A percentile compares a stretch with the other conserved stretches of the same genome.
Conservation (phyloP, 2,888 invertebrate genomes). For the Melanostoma scalare region DNA sequence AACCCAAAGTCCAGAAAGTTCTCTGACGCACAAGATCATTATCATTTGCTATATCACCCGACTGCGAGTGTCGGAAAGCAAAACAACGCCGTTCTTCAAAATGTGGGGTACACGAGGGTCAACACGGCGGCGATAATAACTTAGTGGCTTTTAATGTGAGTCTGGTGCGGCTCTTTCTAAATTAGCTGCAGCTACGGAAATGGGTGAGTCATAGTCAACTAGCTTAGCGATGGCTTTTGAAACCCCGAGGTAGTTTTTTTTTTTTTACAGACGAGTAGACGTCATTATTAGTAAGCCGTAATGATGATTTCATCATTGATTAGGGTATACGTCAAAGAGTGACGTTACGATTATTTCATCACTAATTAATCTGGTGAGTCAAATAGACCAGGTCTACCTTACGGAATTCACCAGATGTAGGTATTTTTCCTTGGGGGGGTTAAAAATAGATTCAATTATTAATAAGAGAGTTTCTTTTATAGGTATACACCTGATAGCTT, state of each 20-base stretch:
- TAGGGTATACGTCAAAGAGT: too few relatives aligned
- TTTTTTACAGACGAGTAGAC: not conserved
- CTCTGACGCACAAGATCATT: slow-evolving; percentile 70
- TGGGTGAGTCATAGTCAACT: not conserved
- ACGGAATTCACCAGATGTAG: too few relatives aligned
- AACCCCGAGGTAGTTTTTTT: not conserved
- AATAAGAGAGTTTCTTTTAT: too few relatives aligned
- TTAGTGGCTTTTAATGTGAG: not conserved
- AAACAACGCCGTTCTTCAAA: slow-evolving; percentile 45
- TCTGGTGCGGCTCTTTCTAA: not conserved
- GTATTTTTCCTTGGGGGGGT: too few relatives aligned
- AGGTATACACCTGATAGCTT: too few relatives aligned
- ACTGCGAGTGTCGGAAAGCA: slow-evolving; percentile 14
- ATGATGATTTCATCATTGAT: too few relatives aligned
- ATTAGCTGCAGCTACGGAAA: not conserved
- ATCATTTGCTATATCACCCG: slow-evolving; percentile 38
- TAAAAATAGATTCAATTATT: too few relatives aligned
- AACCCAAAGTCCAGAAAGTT: slow-evolving; percentile 52
- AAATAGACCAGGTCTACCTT: too few relatives aligned
- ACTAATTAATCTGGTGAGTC: too few relatives aligned
- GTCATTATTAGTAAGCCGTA: too few relatives aligned
- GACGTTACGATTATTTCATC: too few relatives aligned
- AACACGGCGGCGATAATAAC: not conserved
- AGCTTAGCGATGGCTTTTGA: not conserved
- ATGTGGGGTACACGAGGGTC: slow-evolving; percentile 13